Evolutionary conservation across 1,140 invertebrate genomes (phyloP).

Genomic region (Sinonovacula constricta): DNA sequence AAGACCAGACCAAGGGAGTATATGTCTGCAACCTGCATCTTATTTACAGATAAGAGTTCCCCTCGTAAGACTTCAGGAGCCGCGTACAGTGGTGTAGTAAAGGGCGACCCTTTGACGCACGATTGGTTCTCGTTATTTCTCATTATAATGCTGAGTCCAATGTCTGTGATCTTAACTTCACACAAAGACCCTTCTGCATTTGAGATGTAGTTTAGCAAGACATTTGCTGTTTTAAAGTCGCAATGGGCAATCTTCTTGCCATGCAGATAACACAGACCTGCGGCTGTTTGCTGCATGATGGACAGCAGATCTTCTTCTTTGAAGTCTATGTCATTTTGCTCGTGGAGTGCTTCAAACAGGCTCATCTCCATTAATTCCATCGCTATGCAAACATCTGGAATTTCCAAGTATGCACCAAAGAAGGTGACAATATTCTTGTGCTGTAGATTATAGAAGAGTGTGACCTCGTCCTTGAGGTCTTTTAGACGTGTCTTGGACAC

Average conservation of each 20-base stretch:
- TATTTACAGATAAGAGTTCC: neutral
- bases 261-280: too few relatives aligned
- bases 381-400: too few relatives aligned
- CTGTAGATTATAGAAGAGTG: constrained; percentile 43
- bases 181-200: neutral
- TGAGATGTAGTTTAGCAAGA: constrained; percentile 44
- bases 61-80: constrained; percentile 53
- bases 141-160: constrained; percentile 42
- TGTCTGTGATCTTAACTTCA: constrained; percentile 28
- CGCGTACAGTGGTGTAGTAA: constrained; percentile 55
- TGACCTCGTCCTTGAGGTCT: constrained; percentile 52
- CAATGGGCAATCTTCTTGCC: constrained; percentile 12
- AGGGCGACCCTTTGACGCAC: constrained; percentile 2
- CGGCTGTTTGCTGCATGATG: constrained; percentile 16
- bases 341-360: too few relatives aligned
- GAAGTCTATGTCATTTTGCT: too few relatives aligned
- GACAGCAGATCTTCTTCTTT: neutral
- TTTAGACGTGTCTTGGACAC: constrained; percentile 45
- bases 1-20: too few relatives aligned
- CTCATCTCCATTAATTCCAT: too few relatives aligned
- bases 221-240: too few relatives aligned
- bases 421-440: constrained; percentile 59
- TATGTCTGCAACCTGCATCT: too few relatives aligned
- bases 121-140: neutral
- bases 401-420: constrained; percentile 53